These are phyloP conservation scores for Cecropterus lyciades DNA, from an alignment of 1,140 invertebrate species.

Conservation along the genomic window DNA sequence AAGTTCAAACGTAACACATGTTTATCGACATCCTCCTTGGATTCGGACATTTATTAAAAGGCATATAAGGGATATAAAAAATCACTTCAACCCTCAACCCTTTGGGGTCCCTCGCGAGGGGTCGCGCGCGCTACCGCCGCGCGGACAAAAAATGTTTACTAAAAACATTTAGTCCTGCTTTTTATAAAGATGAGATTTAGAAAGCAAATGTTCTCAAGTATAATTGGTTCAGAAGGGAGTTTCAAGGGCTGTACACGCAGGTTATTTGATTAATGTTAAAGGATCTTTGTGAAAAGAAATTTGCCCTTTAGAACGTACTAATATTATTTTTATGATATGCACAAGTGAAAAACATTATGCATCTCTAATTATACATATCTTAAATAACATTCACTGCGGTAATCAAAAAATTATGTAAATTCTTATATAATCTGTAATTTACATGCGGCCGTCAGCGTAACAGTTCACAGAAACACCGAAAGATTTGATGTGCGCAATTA, in stretches of 20 bases:
- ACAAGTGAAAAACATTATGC: too few relatives aligned
- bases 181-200: conserved; percentile 31
- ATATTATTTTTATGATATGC: too few relatives aligned
- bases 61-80: conserved; percentile 35
- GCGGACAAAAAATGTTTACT: conserved; percentile 34
- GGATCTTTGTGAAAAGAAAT: not conserved
- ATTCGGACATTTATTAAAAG: conserved; percentile 34
- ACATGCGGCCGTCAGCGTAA: conserved; percentile 6
- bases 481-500: conserved; percentile 15
- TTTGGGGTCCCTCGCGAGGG: conserved; percentile 39
- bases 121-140: conserved; percentile 5
- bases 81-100: conserved; percentile 40
- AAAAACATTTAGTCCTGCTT: conserved; percentile 24
- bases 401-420: not conserved
- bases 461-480: conserved; percentile 21
- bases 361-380: too few relatives aligned
- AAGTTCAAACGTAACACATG: conserved; percentile 21
- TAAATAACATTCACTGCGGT: not conserved
- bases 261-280: not conserved
- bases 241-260: not conserved
- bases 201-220: conserved; percentile 35
- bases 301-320: too few relatives aligned
- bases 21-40: conserved; percentile 26
- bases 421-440: conserved; percentile 16
- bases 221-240: conserved; percentile 19